Evolutionary conservation across 2,113 vertebrate genomes (phyloP), one percentile per base, ranked within the genome.

Genomic region (Periophthalmus modestus): DNA sequence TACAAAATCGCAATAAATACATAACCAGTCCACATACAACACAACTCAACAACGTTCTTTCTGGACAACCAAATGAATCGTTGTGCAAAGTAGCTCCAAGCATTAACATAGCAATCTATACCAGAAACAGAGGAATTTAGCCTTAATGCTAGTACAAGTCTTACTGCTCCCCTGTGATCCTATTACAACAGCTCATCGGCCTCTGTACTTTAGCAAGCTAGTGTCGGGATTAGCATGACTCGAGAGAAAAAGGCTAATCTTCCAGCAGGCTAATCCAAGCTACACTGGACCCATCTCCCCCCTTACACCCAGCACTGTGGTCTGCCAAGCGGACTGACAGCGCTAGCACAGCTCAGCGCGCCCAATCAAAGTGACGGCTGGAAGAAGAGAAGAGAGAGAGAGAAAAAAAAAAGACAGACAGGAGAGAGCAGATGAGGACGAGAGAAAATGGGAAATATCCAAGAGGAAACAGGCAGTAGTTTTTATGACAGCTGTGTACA

Each of bases 211-310:
- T 68, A 71, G 54, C 75, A 70, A 55, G 77, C 65, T 43, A 65
- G 68, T 28, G 72, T 79, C 75, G 73, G 82, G 87, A 90, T 92
- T 91, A 91, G 75, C 43, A 71, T 83, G 88, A 88, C 88, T 68
- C 79, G 69, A 77, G 84, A 83, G 80, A 83, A 81, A 82, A 65
- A 77, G 87, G 81, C 83, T 92, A 89, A 89, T 91, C 82, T 85
- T 79, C 65, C 68, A 62, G 0, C 78, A 12, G 43, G 39, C 71
- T 88, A 90, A 90, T 91, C 87, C 82, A 58, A n/a, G 16, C 15
- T 18, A 62, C 84, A 84, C 82, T 74, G 75, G 73, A n/a, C 80
- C 77, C 66, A 46, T 72, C 59, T 18, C 73, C 73, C 19, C 79
- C 80, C 59, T 46, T 69, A 73, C 69, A 72, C 19, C 34, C 73